A percentile compares a stretch with the other conserved stretches of the same genome.
Conservation (phyloP, 2,113 vertebrate species). For the Pachycephala philippinensis region DNA sequence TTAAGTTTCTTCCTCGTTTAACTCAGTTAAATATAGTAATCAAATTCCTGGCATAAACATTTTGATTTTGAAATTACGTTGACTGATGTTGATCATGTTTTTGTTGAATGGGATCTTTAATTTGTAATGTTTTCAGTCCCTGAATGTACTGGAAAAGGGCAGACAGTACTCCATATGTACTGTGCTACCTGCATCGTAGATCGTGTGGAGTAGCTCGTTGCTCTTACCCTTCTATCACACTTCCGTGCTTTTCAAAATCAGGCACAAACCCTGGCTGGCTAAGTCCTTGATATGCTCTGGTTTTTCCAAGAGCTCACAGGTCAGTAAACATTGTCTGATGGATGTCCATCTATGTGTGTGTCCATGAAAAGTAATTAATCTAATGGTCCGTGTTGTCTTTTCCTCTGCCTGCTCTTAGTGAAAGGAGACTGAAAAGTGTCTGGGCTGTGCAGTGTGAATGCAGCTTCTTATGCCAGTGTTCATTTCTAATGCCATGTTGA, state of each 20-base stretch:
- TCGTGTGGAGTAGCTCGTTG: neutral
- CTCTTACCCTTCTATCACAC: neutral
- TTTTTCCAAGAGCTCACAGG: conserved; percentile 28
- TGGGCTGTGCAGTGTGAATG: neutral
- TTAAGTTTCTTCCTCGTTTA: neutral
- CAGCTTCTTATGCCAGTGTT: neutral
- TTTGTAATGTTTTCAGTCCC: neutral
- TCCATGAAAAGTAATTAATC: neutral
- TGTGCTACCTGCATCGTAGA: accelerated
- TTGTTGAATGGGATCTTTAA: neutral
- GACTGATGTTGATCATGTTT: neutral
- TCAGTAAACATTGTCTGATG: conserved; percentile 45
- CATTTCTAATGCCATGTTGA: neutral
- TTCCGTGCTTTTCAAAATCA: neutral
- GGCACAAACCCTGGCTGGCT: neutral
- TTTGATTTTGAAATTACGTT: neutral
- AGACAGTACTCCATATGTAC: neutral
- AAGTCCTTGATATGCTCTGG: neutral
- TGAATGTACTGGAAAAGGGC: neutral
- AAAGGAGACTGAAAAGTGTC: neutral
- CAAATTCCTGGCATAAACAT: neutral
- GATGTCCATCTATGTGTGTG: neutral
- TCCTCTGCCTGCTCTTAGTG: neutral
- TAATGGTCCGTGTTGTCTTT: neutral
- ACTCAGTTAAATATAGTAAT: neutral